Base-by-base conservation (phyloP, 1,140 invertebrate species). In the Drosophila miranda region DNA sequence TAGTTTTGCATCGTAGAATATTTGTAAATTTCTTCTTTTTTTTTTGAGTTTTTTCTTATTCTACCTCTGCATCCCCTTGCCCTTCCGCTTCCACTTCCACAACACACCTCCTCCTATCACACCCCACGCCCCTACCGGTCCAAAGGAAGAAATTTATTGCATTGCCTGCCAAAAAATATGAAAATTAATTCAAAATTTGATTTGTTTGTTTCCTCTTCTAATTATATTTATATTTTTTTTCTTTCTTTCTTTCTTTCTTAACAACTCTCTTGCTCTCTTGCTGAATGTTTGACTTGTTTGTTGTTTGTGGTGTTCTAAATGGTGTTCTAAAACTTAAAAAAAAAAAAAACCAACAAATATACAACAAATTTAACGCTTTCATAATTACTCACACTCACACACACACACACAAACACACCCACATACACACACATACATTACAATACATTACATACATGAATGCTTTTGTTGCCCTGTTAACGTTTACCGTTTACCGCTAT, bases 221-320 rank as follows among this genome's bases (percentile, higher is more conserved):
- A 43, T 55, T 55, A 34, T 46, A 42, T 34, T 34, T 57, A 26
- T 46, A 16, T 41, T 21, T 26, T 21, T 21, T 67, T 54, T 56
- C 60, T 75, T 62, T 78, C 83, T 71, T 59, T 69, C 69, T 75
- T 72, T 70, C 30, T 71, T 72, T 75, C 59, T 67, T 61, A 43
- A 55, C 19, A 55, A 52, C 62, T 76, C 69, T 70, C 61, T 62
- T 86, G 72, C 30, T 81, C 81, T 79, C 87, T 80, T 64, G 67
- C 77, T 86, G 82, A 84, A 84, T 84, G 81, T 80, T 86, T 80
- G 82, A 86, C 77, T 84, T 84, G 81, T 87, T 84, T 84, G 81
- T 84, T 84, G 81, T 80, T 84, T 84, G 81, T 84, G 81, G 81
- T 84, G 82, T 84, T 84, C 61, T 34, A 34, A 3, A 86, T 88